Conservation (phyloP, 2,113 vertebrate genomes). For the Hippoglossus stenolepis region DNA sequence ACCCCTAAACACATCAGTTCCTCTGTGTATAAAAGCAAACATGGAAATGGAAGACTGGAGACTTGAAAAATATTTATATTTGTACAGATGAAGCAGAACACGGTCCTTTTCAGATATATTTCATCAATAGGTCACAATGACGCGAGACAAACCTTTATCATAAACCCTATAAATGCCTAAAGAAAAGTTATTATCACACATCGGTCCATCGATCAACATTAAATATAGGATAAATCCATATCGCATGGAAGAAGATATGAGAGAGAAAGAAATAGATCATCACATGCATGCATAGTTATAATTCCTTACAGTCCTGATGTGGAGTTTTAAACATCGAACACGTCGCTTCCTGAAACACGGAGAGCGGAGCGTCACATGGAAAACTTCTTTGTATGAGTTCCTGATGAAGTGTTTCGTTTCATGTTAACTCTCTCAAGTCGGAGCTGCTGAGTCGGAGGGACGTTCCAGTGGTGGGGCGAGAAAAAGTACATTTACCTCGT, state of each 20-base stretch:
- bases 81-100: constrained; percentile 60
- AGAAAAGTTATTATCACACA: constrained; percentile 48
- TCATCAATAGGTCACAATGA: constrained; percentile 21
- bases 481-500: too few species aligned
- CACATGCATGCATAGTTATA: constrained; percentile 72
- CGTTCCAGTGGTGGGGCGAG: too few species aligned
- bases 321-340: not conserved
- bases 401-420: not conserved
- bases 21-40: constrained; percentile 7
- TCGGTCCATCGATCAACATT: constrained; percentile 50
- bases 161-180: constrained; percentile 46
- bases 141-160: constrained; percentile 21
- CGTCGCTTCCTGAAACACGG: too few species aligned
- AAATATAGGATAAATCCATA: constrained; percentile 57
- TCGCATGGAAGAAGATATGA: constrained; percentile 62
- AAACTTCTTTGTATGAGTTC: too few species aligned
- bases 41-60: constrained; percentile 68
- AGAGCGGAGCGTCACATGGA: too few species aligned
- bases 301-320: constrained; percentile 16
- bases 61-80: constrained; percentile 61
- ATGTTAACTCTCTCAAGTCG: not conserved
- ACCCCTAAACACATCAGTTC: constrained; percentile 12
- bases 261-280: constrained; percentile 52
- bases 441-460: too few species aligned
- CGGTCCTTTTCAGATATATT: constrained; percentile 22